A percentile compares a stretch with the other conserved stretches of the same genome.
Evolutionary conservation across 2,888 invertebrate species (phyloP).

Genomic region (Omphaloscelis lunosa): DNA sequence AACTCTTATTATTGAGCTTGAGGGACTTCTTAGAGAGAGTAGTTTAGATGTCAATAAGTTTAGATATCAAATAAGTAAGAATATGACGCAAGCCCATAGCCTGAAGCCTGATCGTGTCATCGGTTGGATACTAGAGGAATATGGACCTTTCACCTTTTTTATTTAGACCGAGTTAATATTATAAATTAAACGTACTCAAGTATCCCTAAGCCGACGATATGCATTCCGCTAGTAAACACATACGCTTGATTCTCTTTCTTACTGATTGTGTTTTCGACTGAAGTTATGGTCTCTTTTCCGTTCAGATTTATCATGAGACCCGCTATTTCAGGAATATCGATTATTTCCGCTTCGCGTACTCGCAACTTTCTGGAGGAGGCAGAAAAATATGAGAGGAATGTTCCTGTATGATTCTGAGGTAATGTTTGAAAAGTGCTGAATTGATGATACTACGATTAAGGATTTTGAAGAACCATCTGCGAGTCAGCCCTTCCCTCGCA

Average conservation of each 20-base stretch:
- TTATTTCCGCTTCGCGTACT: conserved; percentile 83
- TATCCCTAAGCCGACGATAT: conserved; percentile 81
- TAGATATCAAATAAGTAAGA: too few species aligned
- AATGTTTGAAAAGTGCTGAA: background rate
- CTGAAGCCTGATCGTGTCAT: background rate
- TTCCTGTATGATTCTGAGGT: background rate
- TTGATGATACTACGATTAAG: background rate
- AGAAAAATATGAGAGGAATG: conserved; percentile 15
- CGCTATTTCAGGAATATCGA: conserved; percentile 82
- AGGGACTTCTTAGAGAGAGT: background rate
- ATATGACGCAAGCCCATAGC: background rate
- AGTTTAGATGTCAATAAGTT: too few species aligned
- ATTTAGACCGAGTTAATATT: background rate
- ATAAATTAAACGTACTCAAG: conserved; percentile 78
- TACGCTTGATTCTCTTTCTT: conserved; percentile 74
- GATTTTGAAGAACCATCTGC: background rate
- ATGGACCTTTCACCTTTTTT: background rate
- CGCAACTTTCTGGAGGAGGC: conserved; percentile 76
- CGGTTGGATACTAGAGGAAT: background rate
- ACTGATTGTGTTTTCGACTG: conserved; percentile 78
- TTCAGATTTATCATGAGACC: conserved; percentile 77
- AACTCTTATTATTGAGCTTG: background rate
- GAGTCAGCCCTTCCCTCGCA: too few species aligned
- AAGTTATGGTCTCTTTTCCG: conserved; percentile 78
- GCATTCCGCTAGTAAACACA: conserved; percentile 78